These are phyloP conservation scores for Podabrus alpinus DNA, from an alignment of 2,888 invertebrate species.

Conservation along the genomic window DNA sequence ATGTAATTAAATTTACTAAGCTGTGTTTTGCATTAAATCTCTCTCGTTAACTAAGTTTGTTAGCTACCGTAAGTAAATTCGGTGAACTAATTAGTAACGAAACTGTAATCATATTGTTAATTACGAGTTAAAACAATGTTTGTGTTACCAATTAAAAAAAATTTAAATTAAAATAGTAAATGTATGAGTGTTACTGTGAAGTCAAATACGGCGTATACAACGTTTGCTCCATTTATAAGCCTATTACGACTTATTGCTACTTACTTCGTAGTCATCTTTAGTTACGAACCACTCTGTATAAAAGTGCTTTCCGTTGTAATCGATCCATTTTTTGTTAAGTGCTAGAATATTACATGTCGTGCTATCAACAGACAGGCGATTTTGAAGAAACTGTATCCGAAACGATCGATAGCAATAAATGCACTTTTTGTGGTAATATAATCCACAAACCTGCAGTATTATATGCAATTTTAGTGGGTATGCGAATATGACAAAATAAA, in stretches of 20 bases:
- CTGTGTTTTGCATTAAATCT: background rate
- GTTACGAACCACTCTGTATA: background rate
- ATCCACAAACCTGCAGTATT: background rate
- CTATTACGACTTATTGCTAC: background rate
- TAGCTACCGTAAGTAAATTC: constrained; percentile 18
- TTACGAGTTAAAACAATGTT: constrained; percentile 21
- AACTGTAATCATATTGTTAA: constrained; percentile 28
- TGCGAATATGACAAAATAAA: constrained; percentile 7
- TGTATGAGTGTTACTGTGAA: background rate
- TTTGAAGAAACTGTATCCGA: constrained; percentile 50
- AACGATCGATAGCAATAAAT: constrained; percentile 51
- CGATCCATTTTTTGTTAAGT: background rate
- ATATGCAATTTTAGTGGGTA: background rate
- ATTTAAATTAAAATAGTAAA: background rate
- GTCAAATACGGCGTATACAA: background rate
- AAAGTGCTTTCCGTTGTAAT: background rate
- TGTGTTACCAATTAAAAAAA: background rate
- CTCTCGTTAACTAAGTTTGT: background rate
- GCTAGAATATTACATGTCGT: background rate
- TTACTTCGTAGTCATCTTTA: background rate
- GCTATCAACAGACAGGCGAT: constrained; percentile 5
- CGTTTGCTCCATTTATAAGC: background rate
- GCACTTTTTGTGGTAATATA: constrained; percentile 16
- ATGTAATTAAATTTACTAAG: background rate
- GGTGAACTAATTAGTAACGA: constrained; percentile 28